A percentile compares a stretch with the other conserved stretches of the same genome.
These are phyloP conservation scores for Tympanoctomys barrerae DNA, from an alignment of 2,797 vertebrate genomes.

Conservation along the genomic window DNA sequence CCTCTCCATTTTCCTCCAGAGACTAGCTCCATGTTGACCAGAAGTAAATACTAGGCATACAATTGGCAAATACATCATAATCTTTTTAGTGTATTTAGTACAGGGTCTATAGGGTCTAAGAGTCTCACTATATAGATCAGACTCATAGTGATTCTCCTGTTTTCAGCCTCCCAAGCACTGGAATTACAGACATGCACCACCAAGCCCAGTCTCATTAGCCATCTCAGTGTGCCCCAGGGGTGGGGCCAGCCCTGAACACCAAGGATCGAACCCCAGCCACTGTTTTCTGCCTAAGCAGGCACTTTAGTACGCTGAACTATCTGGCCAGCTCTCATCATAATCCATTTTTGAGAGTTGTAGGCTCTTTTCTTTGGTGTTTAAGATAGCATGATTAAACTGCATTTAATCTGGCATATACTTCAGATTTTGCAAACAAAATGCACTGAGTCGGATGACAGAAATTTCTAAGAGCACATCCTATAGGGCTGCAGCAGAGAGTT, in stretches of 20 bases:
- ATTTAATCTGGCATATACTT: not conserved
- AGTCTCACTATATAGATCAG: no score
- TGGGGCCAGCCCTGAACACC: no score
- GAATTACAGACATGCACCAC: no score
- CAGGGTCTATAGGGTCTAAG: no score
- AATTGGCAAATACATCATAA: not conserved
- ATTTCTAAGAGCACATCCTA: not conserved
- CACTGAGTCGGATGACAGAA: not conserved
- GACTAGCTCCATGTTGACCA: not conserved
- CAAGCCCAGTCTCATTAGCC: no score
- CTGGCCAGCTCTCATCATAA: no score
- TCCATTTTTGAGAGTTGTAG: not conserved
- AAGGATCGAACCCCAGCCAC: no score
- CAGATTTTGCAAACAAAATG: not conserved
- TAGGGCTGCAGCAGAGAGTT: not conserved
- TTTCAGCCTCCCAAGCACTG: no score
- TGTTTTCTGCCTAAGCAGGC: no score
- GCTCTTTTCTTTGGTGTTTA: not conserved
- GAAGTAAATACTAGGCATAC: not conserved
- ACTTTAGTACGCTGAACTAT: no score
- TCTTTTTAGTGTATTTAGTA: not conserved
- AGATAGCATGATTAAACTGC: slow-evolving; percentile 1
- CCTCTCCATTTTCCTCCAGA: not conserved
- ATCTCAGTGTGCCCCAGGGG: no score
- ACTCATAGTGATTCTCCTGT: no score